Evolutionary conservation across 2,797 vertebrate species (phyloP).

Genomic region (Schizothorax lantsangensis): DNA sequence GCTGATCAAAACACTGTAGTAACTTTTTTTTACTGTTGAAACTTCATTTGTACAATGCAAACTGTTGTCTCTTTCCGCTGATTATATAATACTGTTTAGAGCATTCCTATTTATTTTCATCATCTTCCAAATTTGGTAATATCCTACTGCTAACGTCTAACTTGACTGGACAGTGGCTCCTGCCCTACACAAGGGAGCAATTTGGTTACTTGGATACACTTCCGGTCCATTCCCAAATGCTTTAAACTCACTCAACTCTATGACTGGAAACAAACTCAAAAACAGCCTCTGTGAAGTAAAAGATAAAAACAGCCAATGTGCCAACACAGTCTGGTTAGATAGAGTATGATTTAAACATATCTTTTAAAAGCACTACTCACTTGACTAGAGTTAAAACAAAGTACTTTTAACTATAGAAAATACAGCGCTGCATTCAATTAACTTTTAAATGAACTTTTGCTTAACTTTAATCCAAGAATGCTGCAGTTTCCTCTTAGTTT

Average conservation of each 20-base stretch:
- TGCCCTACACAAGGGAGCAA: constrained; percentile 58
- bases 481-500: not conserved
- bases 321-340: constrained; percentile 44
- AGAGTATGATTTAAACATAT: constrained; percentile 44
- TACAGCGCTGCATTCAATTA: not conserved
- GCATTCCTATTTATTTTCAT: not conserved
- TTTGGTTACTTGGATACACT: constrained; percentile 72
- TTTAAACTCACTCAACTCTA: constrained; percentile 47
- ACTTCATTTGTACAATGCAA: not conserved
- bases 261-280: constrained; percentile 50
- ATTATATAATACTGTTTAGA: constrained; percentile 17
- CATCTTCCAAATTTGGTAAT: constrained; percentile 36
- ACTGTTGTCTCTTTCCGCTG: not conserved
- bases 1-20: not conserved
- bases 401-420: not conserved
- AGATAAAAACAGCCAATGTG: constrained; percentile 49
- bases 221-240: constrained; percentile 55
- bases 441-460: not conserved
- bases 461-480: constrained; percentile 7
- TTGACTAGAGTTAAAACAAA: not conserved
- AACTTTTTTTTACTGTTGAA: not conserved
- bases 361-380: constrained; percentile 46
- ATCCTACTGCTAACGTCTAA: constrained; percentile 15
- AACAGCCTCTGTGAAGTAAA: constrained; percentile 38
- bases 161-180: constrained; percentile 15